Evolutionary conservation across 1,140 invertebrate species (phyloP).

Genomic region (Leptestheria dahalacensis): DNA sequence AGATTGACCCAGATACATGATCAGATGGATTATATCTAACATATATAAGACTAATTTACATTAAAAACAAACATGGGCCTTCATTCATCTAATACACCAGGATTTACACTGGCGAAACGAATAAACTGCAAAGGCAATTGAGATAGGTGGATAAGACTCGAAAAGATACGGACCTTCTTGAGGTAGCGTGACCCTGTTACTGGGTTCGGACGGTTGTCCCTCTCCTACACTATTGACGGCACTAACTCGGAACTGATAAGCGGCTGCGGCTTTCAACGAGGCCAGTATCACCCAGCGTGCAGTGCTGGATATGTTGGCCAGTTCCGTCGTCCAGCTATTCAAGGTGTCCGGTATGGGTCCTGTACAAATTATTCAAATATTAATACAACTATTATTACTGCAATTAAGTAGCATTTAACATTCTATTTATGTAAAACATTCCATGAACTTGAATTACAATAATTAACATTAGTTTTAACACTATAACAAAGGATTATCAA

Average conservation of each 20-base stretch:
- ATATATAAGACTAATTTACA: too few species aligned
- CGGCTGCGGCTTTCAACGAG: slow-evolving; percentile 80
- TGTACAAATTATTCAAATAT: slow-evolving; percentile 28
- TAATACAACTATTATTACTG: neutral
- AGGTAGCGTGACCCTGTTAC: slow-evolving; percentile 69
- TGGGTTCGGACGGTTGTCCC: slow-evolving; percentile 73
- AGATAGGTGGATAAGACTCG: neutral
- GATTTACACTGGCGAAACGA: neutral
- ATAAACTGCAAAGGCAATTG: too few species aligned
- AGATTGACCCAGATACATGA: too few species aligned
- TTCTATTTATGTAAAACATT: too few species aligned
- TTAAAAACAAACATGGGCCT: neutral
- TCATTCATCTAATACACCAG: neutral
- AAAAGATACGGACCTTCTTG: slow-evolving; percentile 42
- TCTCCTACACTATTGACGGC: slow-evolving; percentile 81
- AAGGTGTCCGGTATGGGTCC: slow-evolving; percentile 63
- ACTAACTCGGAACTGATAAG: slow-evolving; percentile 89
- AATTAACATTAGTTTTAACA: too few species aligned
- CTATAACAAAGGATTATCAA: too few species aligned
- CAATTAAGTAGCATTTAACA: neutral
- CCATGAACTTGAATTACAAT: too few species aligned
- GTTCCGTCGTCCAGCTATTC: slow-evolving; percentile 73
- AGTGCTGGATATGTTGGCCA: slow-evolving; percentile 66
- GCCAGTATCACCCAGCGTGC: slow-evolving; percentile 62
- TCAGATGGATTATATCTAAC: too few species aligned